phyloP scores from a whole-genome alignment of 2,113 vertebrate genomes.

The Hystrix brachyura region DNA sequence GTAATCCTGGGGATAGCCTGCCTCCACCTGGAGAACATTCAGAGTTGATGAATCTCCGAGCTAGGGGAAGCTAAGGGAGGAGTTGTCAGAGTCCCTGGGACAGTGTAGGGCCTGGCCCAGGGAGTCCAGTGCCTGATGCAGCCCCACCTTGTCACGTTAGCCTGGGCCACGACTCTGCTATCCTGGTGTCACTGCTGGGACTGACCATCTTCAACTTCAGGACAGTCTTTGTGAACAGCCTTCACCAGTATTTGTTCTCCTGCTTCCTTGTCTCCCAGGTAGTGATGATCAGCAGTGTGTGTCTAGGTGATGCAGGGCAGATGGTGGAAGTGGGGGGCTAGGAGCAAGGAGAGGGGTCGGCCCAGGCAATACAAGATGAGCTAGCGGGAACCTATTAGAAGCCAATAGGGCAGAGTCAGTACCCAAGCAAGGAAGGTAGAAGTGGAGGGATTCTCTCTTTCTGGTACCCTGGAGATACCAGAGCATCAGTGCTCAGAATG shows the following conservation, averaged over 20 bases:
- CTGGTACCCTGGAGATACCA: too few relatives aligned
- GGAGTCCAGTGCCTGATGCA: accelerated
- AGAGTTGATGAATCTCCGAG: not conserved
- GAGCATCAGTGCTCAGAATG: not conserved
- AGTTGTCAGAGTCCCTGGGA: not conserved
- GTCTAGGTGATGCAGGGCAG: constrained; percentile 86
- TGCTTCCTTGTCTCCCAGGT: constrained; percentile 87
- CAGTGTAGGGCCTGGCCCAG: not conserved
- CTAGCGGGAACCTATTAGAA: not conserved
- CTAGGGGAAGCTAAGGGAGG: not conserved
- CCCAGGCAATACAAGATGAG: not conserved
- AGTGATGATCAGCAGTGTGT: constrained; percentile 85
- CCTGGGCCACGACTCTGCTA: constrained; percentile 88
- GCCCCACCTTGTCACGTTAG: constrained; percentile 74
- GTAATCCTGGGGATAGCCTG: not conserved
- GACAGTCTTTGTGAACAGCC: constrained; percentile 87
- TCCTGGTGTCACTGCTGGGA: constrained; percentile 87
- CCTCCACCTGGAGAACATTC: not conserved
- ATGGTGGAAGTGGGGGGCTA: not conserved
- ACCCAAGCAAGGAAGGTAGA: not conserved
- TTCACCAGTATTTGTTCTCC: constrained; percentile 89
- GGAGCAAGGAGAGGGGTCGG: not conserved
- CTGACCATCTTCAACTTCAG: constrained; percentile 87
- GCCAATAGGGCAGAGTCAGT: accelerated
- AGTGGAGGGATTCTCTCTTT: not conserved